phyloP scores from a whole-genome alignment of 2,113 vertebrate genomes.

The Labeo rohita region DNA sequence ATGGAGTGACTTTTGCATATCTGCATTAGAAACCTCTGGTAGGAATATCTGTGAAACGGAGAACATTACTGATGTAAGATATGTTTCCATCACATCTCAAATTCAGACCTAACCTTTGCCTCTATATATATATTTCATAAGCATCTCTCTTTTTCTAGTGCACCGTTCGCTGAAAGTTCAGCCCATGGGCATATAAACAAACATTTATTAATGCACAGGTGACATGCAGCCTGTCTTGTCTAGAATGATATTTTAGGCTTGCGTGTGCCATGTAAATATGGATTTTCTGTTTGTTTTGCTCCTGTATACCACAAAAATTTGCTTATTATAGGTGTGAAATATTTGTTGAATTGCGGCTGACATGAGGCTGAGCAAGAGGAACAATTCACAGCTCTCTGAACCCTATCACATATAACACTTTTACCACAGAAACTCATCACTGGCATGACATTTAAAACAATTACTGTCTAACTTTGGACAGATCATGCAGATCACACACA shows the following conservation, averaged over 20 bases:
- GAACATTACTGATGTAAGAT: not conserved
- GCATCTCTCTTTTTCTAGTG: not conserved
- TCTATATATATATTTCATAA: not conserved
- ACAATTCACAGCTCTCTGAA: not conserved
- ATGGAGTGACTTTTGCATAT: not conserved
- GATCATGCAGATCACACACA: constrained; percentile 7
- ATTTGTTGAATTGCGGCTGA: constrained; percentile 3
- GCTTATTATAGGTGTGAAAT: constrained; percentile 60
- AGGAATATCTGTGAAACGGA: not conserved
- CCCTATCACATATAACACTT: not conserved
- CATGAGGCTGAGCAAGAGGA: not conserved
- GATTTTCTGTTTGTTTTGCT: not conserved
- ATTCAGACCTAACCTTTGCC: not conserved
- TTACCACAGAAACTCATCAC: not conserved
- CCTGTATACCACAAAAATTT: constrained; percentile 31
- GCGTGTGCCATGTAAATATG: not conserved
- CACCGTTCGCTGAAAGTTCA: not conserved
- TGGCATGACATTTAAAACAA: constrained; percentile 24
- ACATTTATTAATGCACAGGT: constrained; percentile 10
- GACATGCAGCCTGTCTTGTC: not conserved
- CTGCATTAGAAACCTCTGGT: not conserved
- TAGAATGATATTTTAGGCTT: not conserved
- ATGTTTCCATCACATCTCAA: not conserved
- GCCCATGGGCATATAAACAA: not conserved
- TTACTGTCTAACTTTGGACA: not conserved